Base-by-base conservation (phyloP, 2,113 vertebrate species). In the Hemiscyllium ocellatum region DNA sequence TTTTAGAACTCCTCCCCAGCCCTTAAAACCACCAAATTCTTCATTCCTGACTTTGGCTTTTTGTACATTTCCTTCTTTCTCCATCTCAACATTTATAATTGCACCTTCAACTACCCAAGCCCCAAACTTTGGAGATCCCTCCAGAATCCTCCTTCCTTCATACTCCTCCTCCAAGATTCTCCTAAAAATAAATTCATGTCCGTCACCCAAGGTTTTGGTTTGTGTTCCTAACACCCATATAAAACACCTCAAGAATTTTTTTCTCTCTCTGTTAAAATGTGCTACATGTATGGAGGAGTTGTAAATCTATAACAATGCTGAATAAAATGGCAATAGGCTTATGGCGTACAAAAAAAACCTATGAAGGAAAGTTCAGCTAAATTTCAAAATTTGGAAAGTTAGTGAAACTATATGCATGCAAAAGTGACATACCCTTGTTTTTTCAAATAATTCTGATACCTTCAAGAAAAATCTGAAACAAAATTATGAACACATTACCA, bases 361-460 rank as follows among this genome's bases (percentile, higher is more conserved):
- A 83, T 37, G 20, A 83, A 80, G 19, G 12, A 56, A 80, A 76
- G 72, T 56, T 68, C 80, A 80, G 52, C 95, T 85, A 95, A 85
- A 86, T 80, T 95, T 70, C 69, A 47, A 95, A 95, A 72, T 47
- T 47, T 93, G 89, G 61, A n/a, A 83, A 93, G 89, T 90, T 90
- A 90, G 52, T 90, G 47, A 72, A 95, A 76, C 29, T 95, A 95
- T 26, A 70, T 95, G 69, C 94, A 95, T 95, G 94, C 94, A 72
- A 95, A 95, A 95, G 72, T 72, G 94, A 98, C 98, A 83, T 98
- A 99, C 99, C 98, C 99, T 98, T 47, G 99, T 99, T 97, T 99
- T 99, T 97, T 99, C 99, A 97, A 99, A 99, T 96, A 99, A 97
- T 96, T 99, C 99, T 7, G 99, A 99, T 96, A 99, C 98, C 97